Conservation (phyloP, 1,140 invertebrate species). For the Drosophila setifemur region DNA sequence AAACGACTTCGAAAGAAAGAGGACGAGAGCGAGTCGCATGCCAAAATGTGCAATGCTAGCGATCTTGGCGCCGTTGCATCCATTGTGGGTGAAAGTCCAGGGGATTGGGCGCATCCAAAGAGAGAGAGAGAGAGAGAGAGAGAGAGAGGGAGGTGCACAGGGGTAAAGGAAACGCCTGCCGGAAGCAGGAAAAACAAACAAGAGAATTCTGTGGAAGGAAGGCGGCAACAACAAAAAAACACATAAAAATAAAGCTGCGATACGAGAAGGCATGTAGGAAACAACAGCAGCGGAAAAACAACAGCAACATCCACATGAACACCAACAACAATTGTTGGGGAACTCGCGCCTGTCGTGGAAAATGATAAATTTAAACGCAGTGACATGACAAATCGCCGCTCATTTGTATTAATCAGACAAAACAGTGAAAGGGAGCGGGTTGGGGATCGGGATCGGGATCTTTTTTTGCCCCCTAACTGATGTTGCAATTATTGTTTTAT, state of each 20-base stretch:
- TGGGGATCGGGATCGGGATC: slow-evolving; percentile 1
- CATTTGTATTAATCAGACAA: slow-evolving; percentile 79
- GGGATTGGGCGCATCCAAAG: neutral
- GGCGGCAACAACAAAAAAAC: slow-evolving; percentile 5
- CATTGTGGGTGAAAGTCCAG: slow-evolving; percentile 17
- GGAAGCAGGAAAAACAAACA: slow-evolving; percentile 76
- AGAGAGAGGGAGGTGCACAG: neutral
- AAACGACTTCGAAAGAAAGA: neutral
- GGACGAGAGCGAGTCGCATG: slow-evolving; percentile 28
- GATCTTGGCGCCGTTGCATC: slow-evolving; percentile 66
- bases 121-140: too few relatives aligned
- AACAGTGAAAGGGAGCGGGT: slow-evolving; percentile 18
- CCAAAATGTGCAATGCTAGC: slow-evolving; percentile 72
- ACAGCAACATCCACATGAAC: slow-evolving; percentile 15
- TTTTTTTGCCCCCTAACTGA: slow-evolving; percentile 37
- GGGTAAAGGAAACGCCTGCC: slow-evolving; percentile 35
- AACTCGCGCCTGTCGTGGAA: slow-evolving; percentile 66
- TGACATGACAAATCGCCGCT: slow-evolving; percentile 80
- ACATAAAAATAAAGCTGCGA: slow-evolving; percentile 40
- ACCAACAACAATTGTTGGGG: slow-evolving; percentile 49
- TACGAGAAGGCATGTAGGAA: slow-evolving; percentile 70
- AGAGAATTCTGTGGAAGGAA: slow-evolving; percentile 49
- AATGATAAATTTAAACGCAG: slow-evolving; percentile 81
- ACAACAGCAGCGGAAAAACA: slow-evolving; percentile 31
- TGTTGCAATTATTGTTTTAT: slow-evolving; percentile 81